A percentile compares a stretch with the other conserved stretches of the same genome.
These are phyloP conservation scores for Alouatta palliata DNA, from an alignment of 2,113 vertebrate genomes.

Conservation along the genomic window DNA sequence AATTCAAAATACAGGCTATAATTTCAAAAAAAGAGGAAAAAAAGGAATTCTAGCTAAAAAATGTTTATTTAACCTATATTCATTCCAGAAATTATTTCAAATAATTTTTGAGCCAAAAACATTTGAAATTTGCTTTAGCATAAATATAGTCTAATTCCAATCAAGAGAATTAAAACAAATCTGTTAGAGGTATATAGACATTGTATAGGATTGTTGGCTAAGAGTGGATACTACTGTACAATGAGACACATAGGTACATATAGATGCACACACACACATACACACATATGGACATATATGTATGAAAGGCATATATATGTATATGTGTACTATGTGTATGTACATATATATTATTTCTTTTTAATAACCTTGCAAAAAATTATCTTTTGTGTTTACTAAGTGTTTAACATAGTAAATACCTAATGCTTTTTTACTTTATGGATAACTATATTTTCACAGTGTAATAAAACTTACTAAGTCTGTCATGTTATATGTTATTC, in stretches of 20 bases:
- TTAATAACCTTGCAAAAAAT: background rate
- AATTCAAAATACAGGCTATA: background rate
- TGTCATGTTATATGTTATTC: background rate
- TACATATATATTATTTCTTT: background rate
- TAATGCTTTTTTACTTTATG: background rate
- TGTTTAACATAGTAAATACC: background rate
- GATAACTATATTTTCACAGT: background rate
- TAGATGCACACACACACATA: accelerated
- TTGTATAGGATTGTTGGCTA: background rate
- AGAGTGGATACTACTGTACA: background rate
- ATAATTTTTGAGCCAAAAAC: background rate
- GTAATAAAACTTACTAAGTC: background rate
- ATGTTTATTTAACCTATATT: background rate
- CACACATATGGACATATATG: background rate
- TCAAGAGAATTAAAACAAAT: background rate
- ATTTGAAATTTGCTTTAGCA: background rate
- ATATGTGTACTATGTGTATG: no score
- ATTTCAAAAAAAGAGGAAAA: background rate
- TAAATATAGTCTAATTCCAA: background rate
- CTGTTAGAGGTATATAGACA: background rate
- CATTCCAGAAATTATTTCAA: background rate
- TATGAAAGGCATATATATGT: background rate
- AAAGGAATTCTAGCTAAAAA: background rate
- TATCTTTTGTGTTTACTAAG: background rate
- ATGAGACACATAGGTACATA: background rate